Base-by-base conservation (phyloP, 1,140 invertebrate genomes). In the Chlorops oryzae region DNA sequence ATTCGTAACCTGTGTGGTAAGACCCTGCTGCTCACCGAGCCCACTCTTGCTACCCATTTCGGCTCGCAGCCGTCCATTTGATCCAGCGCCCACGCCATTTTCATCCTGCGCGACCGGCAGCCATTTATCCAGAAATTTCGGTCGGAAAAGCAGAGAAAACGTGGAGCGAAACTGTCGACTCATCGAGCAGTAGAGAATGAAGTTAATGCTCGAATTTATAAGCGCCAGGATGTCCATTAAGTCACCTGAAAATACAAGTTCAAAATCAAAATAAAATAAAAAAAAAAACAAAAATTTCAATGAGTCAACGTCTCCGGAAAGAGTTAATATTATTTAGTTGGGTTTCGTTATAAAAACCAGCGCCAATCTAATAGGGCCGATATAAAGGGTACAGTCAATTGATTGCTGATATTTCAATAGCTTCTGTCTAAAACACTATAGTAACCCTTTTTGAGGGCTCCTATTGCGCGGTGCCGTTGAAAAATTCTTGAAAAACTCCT, bases 101-200 rank as follows among this genome's bases (percentile, higher is more conserved):
- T 77, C 68, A 23, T 67, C 72, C 50, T 77, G 75, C 6, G 78
- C 74, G 23, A 80, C 68, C 20, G 78, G 75, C 52, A 81, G 63
- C 78, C 80, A 82, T 49, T 73, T 73, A 53, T 75, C 70, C 25
- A 78, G 60, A 50, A 73, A 70, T 46, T 74, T 73, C 47, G 78
- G 74, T 72, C 85, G 85, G 63, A 85, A 84, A 3, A 84, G 76
- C 46, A 84, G 70, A 21, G 78, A 80, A 61, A 96, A 97, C 3
- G 92, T 96, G 52, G 80, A 83, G 12, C 96, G 79, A 73, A 98
- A 99, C 76, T 98, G 94, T 38, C 90, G 81, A 58, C 90, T 94
- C 96, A 98, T 99, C 50, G 90, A 85, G 75, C 95, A 98, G 75
- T 98, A 99, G 18, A 99, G 81, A 52, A 98, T 88, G 75, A 99